phyloP scores from a whole-genome alignment of 2,797 vertebrate genomes.

The Mareca penelope region DNA sequence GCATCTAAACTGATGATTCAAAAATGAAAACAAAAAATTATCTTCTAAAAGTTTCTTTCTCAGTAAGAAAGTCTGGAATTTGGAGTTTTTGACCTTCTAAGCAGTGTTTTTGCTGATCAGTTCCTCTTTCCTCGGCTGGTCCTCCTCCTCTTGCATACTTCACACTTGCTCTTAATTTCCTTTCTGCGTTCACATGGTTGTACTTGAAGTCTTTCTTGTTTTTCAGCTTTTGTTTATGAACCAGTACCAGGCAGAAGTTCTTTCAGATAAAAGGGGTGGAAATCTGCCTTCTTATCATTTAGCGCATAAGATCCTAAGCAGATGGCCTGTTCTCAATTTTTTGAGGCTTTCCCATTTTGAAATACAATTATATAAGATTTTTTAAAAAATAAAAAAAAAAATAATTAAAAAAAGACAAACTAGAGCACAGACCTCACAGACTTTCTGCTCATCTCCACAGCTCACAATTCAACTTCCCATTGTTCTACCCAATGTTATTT shows the following conservation, averaged over 20 bases:
- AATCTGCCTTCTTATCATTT: not conserved
- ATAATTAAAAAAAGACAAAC: not conserved
- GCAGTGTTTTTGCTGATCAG: not conserved
- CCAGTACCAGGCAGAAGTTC: not conserved
- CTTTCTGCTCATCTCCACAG: not conserved
- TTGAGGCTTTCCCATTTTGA: not conserved
- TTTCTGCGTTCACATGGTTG: not conserved
- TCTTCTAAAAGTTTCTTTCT: not conserved
- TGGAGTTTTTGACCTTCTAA: not conserved
- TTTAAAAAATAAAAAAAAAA: not conserved
- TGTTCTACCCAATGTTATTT: not conserved
- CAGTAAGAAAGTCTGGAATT: not conserved
- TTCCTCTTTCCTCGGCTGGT: not conserved
- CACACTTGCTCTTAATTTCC: not conserved
- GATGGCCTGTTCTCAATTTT: not conserved
- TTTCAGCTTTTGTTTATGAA: not conserved
- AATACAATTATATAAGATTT: not conserved
- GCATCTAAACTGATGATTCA: not conserved
- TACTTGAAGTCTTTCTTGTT: not conserved
- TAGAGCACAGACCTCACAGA: not conserved
- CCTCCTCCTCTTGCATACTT: not conserved
- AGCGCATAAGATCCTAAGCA: not conserved
- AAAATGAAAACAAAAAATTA: not conserved
- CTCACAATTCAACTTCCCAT: not conserved
- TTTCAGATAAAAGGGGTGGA: not conserved